Percentiles rank a stretch among this genome's conserved stretches.
Conservation (phyloP, 1,140 invertebrate genomes). For the Drosophila arawakana region DNA sequence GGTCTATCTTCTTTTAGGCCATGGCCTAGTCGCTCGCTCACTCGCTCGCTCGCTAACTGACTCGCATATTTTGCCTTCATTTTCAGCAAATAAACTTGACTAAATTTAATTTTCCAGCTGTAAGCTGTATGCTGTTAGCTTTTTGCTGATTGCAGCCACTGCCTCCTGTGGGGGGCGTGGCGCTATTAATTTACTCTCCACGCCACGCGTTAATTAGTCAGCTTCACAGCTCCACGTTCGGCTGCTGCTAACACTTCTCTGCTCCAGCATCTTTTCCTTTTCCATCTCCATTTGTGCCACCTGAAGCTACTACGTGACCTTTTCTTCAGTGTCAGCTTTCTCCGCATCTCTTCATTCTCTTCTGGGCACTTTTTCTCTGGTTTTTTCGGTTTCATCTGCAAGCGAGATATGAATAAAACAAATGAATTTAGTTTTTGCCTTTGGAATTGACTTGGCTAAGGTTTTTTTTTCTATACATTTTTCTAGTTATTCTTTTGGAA, state of each 20-base stretch:
- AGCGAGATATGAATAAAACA: conserved; percentile 50
- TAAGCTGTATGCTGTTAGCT: conserved; percentile 2
- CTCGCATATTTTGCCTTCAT: conserved; percentile 32
- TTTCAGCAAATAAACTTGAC: conserved; percentile 73
- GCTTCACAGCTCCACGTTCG: background rate
- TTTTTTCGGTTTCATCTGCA: conserved; percentile 37
- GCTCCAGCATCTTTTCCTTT: conserved; percentile 26
- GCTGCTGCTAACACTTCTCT: conserved; percentile 15
- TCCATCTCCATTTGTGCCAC: conserved; percentile 7
- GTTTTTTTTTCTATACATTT: conserved; percentile 22
- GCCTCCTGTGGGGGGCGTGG: conserved; percentile 3
- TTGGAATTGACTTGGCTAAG: conserved; percentile 24
- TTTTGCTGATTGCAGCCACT: conserved; percentile 21
- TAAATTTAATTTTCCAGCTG: conserved; percentile 68
- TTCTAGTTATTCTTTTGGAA: background rate
- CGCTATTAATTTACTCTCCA: conserved; percentile 58
- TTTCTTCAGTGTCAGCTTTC: too few relatives aligned
- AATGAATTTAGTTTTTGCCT: conserved; percentile 36
- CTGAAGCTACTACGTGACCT: conserved; percentile 40
- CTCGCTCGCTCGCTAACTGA: background rate
- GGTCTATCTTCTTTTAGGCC: background rate
- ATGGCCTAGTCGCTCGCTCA: background rate
- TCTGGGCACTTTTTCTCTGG: background rate
- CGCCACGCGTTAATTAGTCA: conserved; percentile 64
- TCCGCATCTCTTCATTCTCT: background rate